These are phyloP conservation scores for Lacanobia wlatinum DNA, from an alignment of 2,888 invertebrate species.

Conservation along the genomic window DNA sequence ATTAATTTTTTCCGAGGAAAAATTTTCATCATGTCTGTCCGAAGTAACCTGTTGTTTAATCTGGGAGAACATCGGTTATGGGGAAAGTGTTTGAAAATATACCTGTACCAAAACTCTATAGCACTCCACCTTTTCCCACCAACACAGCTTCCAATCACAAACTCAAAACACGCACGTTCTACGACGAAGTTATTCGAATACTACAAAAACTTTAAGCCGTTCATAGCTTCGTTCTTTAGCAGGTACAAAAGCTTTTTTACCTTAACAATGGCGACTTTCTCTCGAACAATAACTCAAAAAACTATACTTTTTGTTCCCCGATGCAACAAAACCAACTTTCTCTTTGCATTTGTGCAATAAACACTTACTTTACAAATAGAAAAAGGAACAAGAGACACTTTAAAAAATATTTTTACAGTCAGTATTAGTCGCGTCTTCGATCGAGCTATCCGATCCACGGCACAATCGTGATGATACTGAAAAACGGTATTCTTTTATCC, in stretches of 20 bases:
- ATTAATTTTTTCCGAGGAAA: conserved; percentile 83
- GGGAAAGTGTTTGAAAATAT: conserved; percentile 64
- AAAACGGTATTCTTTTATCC: conserved; percentile 90
- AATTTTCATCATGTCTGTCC: conserved; percentile 76
- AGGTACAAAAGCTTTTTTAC: conserved; percentile 83
- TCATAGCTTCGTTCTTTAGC: conserved; percentile 78
- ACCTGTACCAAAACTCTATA: conserved; percentile 64
- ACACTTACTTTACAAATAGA: conserved; percentile 72
- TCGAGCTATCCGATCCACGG: conserved; percentile 88
- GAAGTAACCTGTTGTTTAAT: conserved; percentile 76
- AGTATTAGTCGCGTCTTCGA: conserved; percentile 79
- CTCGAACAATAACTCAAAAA: conserved; percentile 84
- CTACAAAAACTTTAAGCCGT: conserved; percentile 85
- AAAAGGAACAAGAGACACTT: conserved; percentile 60
- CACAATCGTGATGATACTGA: conserved; percentile 90
- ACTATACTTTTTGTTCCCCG: conserved; percentile 77
- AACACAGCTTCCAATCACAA: conserved; percentile 56
- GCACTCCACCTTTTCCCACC: conserved; percentile 39
- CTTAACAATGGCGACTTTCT: conserved; percentile 86
- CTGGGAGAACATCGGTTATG: conserved; percentile 73
- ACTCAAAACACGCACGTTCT: conserved; percentile 81
- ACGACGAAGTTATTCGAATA: conserved; percentile 79
- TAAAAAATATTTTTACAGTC: conserved; percentile 73
- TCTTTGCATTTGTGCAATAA: conserved; percentile 79
- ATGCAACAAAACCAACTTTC: conserved; percentile 84